A percentile compares a stretch with the other conserved stretches of the same genome.
Evolutionary conservation across 2,797 vertebrate species (phyloP).

Genomic region (Mus minutoides): DNA sequence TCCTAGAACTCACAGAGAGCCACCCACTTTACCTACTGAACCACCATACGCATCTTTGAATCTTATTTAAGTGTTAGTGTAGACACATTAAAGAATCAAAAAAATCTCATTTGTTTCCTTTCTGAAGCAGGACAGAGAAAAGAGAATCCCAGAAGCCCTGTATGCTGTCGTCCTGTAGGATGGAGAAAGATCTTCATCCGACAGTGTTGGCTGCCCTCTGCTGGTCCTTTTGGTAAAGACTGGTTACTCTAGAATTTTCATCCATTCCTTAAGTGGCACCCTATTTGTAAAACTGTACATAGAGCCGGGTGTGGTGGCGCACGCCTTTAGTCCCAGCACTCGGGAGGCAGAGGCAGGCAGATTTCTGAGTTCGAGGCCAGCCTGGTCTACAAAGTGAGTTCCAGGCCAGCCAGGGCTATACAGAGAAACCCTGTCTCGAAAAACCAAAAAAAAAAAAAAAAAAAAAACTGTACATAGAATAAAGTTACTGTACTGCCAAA

Average conservation of each 20-base stretch:
- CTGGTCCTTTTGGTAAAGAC: constrained; percentile 13
- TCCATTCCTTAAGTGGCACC: background rate
- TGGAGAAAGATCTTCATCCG: background rate
- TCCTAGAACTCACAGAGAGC: background rate
- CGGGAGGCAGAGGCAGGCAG: too few relatives aligned
- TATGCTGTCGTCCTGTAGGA: background rate
- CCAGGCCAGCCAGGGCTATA: too few relatives aligned
- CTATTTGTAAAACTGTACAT: background rate
- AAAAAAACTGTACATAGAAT: background rate
- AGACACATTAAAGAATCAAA: constrained; percentile 23
- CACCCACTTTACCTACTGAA: background rate
- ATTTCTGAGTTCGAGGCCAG: too few relatives aligned
- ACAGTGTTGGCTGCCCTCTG: constrained; percentile 48
- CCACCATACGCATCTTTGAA: background rate
- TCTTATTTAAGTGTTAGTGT: background rate
- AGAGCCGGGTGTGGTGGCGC: too few relatives aligned
- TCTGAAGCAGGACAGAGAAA: background rate
- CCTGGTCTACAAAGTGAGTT: too few relatives aligned
- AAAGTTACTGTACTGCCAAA: background rate
- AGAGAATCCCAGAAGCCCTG: background rate
- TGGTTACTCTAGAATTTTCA: background rate
- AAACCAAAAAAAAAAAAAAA: too few relatives aligned
- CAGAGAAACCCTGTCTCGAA: too few relatives aligned
- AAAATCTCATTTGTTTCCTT: background rate
- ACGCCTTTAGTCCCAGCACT: too few relatives aligned